A percentile compares a stretch with the other conserved stretches of the same genome.
Conservation (phyloP, 1,140 invertebrate species). For the Parapsyche elsis region DNA sequence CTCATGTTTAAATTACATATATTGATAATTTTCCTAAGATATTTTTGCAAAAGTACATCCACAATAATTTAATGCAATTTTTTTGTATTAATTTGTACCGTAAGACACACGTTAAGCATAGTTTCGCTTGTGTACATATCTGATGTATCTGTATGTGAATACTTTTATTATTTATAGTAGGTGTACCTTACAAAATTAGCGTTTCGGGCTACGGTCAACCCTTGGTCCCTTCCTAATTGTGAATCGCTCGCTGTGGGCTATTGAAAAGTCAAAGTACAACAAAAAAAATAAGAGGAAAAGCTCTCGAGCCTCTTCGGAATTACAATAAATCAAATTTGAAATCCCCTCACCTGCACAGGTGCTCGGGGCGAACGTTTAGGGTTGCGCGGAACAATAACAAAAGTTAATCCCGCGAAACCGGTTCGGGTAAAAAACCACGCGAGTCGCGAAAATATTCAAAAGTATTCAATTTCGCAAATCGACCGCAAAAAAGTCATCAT, state of each 20-base stretch:
- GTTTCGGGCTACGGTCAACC: slow-evolving; percentile 2
- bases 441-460: not conserved
- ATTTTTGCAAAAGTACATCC: no score
- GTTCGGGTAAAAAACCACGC: slow-evolving; percentile 3
- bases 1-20: not conserved
- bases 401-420: slow-evolving; percentile 19
- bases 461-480: not conserved
- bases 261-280: slow-evolving; percentile 21
- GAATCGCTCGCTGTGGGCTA: slow-evolving; percentile 22
- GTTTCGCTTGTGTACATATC: no score
- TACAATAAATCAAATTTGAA: slow-evolving; percentile 51
- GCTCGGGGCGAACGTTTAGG: slow-evolving; percentile 20
- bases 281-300: not conserved
- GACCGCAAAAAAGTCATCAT: not conserved
- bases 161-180: no score
- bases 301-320: slow-evolving; percentile 6
- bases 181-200: slow-evolving; percentile 16
- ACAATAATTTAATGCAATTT: no score
- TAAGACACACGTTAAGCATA: no score
- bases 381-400: slow-evolving; percentile 25
- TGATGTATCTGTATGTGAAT: no score
- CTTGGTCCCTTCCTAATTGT: slow-evolving; percentile 18
- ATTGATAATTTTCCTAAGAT: no score
- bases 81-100: no score
- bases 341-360: slow-evolving; percentile 46